phyloP scores from a whole-genome alignment of 2,113 vertebrate genomes.

The Archilochus colubris region DNA sequence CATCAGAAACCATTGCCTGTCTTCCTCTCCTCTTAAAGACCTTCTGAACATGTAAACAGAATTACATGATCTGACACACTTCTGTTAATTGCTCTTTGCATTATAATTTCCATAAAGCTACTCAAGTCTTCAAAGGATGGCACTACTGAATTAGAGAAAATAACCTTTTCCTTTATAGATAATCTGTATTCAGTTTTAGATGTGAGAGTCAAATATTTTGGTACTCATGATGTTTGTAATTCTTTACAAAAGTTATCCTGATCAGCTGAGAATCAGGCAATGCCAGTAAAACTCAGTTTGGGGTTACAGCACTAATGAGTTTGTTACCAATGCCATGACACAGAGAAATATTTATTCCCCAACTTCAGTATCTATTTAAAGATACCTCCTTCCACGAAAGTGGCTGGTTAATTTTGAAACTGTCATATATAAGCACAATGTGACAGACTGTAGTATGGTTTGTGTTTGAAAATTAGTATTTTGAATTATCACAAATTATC shows the following conservation, averaged over 20 bases:
- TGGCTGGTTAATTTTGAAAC: background rate
- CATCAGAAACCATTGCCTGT: background rate
- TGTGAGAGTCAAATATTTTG: background rate
- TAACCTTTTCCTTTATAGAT: background rate
- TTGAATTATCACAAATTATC: background rate
- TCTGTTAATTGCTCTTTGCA: background rate
- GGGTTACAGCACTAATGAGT: background rate
- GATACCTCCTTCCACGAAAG: background rate
- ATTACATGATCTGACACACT: background rate
- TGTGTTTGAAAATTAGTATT: background rate
- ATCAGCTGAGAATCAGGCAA: background rate
- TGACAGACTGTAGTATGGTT: accelerated
- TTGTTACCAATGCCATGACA: background rate
- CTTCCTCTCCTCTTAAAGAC: background rate
- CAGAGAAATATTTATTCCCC: background rate
- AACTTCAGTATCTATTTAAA: background rate
- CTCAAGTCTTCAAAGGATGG: background rate
- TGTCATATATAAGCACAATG: background rate
- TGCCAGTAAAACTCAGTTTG: background rate
- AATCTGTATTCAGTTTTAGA: background rate
- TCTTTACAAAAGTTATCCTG: background rate
- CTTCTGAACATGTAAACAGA: background rate
- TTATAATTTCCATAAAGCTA: background rate
- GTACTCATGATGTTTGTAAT: background rate
- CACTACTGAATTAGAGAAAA: background rate